Base-by-base conservation (phyloP, 2,797 vertebrate genomes). In the Betta splendens region DNA sequence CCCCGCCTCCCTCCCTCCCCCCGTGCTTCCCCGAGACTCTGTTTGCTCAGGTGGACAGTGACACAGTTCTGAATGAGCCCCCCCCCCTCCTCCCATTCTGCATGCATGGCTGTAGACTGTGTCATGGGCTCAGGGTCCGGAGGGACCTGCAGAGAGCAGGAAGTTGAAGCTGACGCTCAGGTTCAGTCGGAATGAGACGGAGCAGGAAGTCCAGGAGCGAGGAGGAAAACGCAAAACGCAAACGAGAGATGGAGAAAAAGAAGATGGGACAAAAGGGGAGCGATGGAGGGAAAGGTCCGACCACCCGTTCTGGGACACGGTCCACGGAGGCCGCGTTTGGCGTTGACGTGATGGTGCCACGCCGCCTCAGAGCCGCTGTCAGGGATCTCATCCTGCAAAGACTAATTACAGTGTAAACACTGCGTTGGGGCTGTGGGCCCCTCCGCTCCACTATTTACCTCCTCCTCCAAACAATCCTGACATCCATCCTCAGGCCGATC, bases 21-120 rank as follows among this genome's bases (percentile, higher is more conserved):
- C n/a, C n/a, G n/a, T 59, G 63, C 56, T 82, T 87, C 84, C 65
- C 81, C 75, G 61, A 74, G 88, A 63, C 82, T 91, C 89, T 98
- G 95, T 98, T 98, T 98, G 93, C 95, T 96, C 96, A 98, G 97
- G 96, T 99, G 96, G 95, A 95, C 91, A 93, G 93, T 94, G 94
- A 97, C 94, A 97, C 93, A 93, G 91, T 96, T 95, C 92, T 92
- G 91, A 95, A 94, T 85, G 93, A 95, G 89, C 91, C 93, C 7
- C 59, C 52, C 61, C 39, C 35, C 62, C 29, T 7, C 59, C 52
- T 61, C 39, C 35, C 62, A 26, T 54, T 91, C 87, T 82, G 89
- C 89, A 89, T 86, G 87, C 91, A 92, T 88, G 92, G 93, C 92
- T 91, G 89, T 93, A 89, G 92, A 93, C 93, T 93, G 92, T 95